Percentiles rank a stretch among this genome's conserved stretches.
Evolutionary conservation across 2,797 vertebrate genomes (phyloP).

Genomic region (Manis pentadactyla): DNA sequence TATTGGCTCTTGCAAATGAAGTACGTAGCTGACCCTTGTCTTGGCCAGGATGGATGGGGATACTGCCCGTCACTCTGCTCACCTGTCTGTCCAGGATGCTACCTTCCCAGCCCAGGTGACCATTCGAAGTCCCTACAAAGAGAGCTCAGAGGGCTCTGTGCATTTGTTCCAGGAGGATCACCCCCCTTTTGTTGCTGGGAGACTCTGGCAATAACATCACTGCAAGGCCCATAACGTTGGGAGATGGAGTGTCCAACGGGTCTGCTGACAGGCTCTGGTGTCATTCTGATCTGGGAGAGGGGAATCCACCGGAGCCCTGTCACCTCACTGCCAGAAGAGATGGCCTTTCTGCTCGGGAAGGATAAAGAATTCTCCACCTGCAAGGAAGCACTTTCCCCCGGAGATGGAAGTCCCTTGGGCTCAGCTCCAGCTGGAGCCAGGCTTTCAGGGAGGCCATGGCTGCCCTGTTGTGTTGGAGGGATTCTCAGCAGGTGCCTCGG

Average conservation of each 20-base stretch:
- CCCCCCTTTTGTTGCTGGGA: neutral
- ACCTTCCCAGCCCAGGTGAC: neutral
- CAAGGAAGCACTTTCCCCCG: neutral
- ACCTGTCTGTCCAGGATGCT: neutral
- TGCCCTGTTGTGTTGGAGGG: neutral
- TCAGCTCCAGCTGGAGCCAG: neutral
- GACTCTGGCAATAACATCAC: neutral
- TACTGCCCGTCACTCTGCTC: neutral
- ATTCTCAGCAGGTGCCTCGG: neutral
- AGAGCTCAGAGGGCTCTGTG: neutral
- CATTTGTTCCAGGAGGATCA: neutral
- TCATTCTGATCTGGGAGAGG: constrained; percentile 55
- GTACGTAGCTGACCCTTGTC: neutral
- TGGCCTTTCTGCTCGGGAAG: constrained; percentile 22
- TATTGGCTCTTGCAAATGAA: neutral
- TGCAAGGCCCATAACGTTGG: neutral
- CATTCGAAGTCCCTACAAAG: neutral
- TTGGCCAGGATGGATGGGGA: neutral
- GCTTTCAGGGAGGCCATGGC: neutral
- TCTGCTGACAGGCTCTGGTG: constrained; percentile 24
- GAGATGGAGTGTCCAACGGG: neutral
- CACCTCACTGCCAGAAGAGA: constrained; percentile 53
- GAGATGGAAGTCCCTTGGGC: neutral
- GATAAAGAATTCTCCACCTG: constrained; percentile 43
- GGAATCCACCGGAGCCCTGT: constrained; percentile 26